Conservation (phyloP, 2,888 invertebrate species). For the Lasiommata megera region DNA sequence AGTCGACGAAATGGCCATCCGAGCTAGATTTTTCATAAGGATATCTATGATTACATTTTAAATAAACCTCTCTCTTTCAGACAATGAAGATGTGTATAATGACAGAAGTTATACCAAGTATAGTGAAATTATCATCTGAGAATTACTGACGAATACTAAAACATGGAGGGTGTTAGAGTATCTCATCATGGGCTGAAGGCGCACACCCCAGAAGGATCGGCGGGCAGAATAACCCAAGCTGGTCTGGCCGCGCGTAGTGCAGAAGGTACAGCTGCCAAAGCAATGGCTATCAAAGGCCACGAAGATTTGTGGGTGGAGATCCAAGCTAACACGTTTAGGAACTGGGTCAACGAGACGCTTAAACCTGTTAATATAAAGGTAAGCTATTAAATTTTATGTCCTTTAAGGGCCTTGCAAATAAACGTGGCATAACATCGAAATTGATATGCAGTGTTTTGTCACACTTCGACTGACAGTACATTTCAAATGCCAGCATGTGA, state of each 20-base stretch:
- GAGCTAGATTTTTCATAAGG: too few relatives aligned
- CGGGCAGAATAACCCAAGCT: constrained; percentile 85
- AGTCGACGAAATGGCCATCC: too few relatives aligned
- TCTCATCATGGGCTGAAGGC: constrained; percentile 81
- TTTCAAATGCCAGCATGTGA: too few relatives aligned
- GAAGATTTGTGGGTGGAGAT: constrained; percentile 98
- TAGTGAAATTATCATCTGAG: background rate
- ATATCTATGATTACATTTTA: too few relatives aligned
- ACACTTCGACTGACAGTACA: too few relatives aligned
- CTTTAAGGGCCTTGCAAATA: background rate
- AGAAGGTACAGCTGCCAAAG: constrained; percentile 95
- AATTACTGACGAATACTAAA: constrained; percentile 39
- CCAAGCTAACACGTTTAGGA: constrained; percentile 96
- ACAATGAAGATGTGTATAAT: constrained; percentile 56
- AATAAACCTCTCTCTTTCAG: constrained; percentile 46
- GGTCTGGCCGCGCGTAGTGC: constrained; percentile 94
- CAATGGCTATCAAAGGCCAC: constrained; percentile 96
- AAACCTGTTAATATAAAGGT: constrained; percentile 86
- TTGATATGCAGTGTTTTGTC: too few relatives aligned
- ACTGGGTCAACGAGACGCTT: constrained; percentile 98
- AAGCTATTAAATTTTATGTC: background rate
- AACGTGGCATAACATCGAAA: too few relatives aligned
- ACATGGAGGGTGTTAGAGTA: constrained; percentile 79
- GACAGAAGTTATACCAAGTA: constrained; percentile 36
- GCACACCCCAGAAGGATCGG: constrained; percentile 82